Conservation (phyloP, 2,888 invertebrate species). For the Exephanes ischioxanthus region DNA sequence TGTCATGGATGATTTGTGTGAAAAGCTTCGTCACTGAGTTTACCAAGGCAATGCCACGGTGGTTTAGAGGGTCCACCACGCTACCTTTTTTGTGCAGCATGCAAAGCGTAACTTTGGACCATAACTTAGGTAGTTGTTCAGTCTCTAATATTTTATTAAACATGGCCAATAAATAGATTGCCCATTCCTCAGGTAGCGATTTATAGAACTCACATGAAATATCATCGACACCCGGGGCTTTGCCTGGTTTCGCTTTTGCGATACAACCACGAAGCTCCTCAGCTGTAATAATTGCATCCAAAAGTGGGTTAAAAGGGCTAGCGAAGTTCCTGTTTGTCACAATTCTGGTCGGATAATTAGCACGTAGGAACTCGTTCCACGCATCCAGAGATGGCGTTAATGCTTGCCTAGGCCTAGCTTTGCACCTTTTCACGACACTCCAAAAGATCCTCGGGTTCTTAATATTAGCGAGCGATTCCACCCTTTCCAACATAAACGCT, state of each 20-base stretch:
- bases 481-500: neutral
- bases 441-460: constrained; percentile 7
- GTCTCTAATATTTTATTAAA: constrained; percentile 41
- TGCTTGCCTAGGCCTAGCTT: neutral
- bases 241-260: constrained; percentile 38
- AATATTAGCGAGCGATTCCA: neutral
- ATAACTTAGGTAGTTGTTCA: constrained; percentile 19
- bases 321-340: neutral
- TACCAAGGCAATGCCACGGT: constrained; percentile 25
- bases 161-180: constrained; percentile 7
- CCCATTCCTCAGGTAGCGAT: constrained; percentile 27
- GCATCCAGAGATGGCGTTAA: neutral
- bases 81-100: too few species aligned
- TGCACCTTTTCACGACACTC: constrained; percentile 6
- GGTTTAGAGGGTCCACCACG: too few species aligned
- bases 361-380: constrained; percentile 36
- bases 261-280: constrained; percentile 35
- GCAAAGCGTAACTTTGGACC: too few species aligned
- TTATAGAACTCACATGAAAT: constrained; percentile 59
- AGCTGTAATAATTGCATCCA: constrained; percentile 28
- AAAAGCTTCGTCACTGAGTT: constrained; percentile 19
- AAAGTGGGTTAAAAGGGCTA: neutral
- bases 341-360: constrained; percentile 18
- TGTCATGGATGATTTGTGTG: neutral
- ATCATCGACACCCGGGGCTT: constrained; percentile 62